phyloP scores from a whole-genome alignment of 2,888 invertebrate genomes.

The Dysmachus trigonus region DNA sequence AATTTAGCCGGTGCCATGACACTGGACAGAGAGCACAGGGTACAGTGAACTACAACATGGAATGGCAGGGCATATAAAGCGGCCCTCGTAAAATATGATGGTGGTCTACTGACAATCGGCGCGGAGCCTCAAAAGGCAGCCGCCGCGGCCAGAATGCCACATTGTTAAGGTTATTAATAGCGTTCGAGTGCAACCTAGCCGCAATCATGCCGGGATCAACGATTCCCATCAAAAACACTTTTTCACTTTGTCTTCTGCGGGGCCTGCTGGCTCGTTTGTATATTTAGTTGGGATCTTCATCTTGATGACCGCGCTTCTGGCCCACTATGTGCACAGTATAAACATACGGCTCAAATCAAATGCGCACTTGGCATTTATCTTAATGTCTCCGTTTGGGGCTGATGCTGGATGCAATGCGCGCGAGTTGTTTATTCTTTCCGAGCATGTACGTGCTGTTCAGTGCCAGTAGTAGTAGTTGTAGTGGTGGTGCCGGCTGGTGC shows the following conservation, averaged over 20 bases:
- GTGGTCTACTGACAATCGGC: slow-evolving; percentile 36
- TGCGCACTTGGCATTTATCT: slow-evolving; percentile 37
- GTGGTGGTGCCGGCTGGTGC: not conserved
- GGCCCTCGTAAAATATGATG: slow-evolving; percentile 33
- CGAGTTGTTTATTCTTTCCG: not conserved
- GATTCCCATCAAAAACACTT: slow-evolving; percentile 49
- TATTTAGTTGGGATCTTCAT: slow-evolving; percentile 36
- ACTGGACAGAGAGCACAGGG: not conserved
- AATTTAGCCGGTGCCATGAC: not conserved
- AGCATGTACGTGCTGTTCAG: not conserved
- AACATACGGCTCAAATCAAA: slow-evolving; percentile 30
- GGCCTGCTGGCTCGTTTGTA: not conserved
- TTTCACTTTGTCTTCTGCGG: slow-evolving; percentile 26
- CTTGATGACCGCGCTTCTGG: slow-evolving; percentile 36
- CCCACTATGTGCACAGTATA: too few relatives aligned
- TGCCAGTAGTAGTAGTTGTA: not conserved
- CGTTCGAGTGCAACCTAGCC: slow-evolving; percentile 28
- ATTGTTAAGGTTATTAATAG: slow-evolving; percentile 40
- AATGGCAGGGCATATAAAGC: not conserved
- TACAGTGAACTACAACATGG: slow-evolving; percentile 1
- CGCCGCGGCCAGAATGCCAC: slow-evolving; percentile 21
- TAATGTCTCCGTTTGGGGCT: slow-evolving; percentile 20
- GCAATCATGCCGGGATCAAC: slow-evolving; percentile 49
- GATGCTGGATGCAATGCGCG: slow-evolving; percentile 7
- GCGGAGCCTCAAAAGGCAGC: slow-evolving; percentile 36